Percentiles rank a stretch among this genome's conserved stretches.
Conservation (phyloP, 1,140 invertebrate species). For the Pteromalus puparum region DNA sequence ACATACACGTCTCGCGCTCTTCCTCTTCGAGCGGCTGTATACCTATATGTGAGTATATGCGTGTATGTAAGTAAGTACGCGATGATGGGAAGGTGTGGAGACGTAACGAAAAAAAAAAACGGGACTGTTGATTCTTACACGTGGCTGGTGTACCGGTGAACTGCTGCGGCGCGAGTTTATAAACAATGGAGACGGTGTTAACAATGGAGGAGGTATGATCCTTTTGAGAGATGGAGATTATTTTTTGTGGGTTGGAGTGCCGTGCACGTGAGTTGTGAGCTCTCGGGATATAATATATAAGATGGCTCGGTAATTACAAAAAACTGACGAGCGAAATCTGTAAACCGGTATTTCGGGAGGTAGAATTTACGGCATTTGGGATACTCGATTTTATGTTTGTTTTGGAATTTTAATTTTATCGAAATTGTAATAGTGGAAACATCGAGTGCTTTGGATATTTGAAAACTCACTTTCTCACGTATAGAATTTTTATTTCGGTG, state of each 20-base stretch:
- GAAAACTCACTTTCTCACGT: too few species aligned
- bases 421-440: too few species aligned
- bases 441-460: too few species aligned
- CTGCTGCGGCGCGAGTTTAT: not conserved
- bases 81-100: not conserved
- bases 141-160: not conserved
- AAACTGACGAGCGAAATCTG: too few species aligned
- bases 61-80: slow-evolving; percentile 11
- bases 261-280: too few species aligned
- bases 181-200: not conserved
- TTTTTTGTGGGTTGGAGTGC: not conserved
- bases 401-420: too few species aligned
- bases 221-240: not conserved
- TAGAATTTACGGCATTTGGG: too few species aligned
- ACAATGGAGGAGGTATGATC: not conserved
- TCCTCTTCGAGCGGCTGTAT: slow-evolving; percentile 28
- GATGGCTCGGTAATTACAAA: too few species aligned
- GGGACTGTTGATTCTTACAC: not conserved
- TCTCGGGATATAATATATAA: too few species aligned
- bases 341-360: too few species aligned
- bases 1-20: slow-evolving; percentile 13
- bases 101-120: not conserved
- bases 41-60: not conserved
- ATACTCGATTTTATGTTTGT: too few species aligned
- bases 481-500: too few species aligned